Conservation (phyloP, 2,888 invertebrate species). For the Vanessa cardui region DNA sequence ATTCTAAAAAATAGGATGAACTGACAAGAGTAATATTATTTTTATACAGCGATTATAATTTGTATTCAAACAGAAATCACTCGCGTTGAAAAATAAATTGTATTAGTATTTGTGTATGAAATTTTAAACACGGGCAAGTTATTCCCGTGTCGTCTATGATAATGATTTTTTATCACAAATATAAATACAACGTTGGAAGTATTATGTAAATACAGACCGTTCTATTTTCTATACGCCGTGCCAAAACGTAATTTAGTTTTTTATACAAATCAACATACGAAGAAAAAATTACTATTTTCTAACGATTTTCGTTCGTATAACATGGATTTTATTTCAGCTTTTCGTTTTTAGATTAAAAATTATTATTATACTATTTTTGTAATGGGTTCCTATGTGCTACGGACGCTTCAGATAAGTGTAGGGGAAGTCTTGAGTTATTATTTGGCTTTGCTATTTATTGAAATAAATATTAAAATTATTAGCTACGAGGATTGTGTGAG, state of each 20-base stretch:
- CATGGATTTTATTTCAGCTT: neutral
- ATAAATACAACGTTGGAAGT: constrained; percentile 42
- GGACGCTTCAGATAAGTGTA: constrained; percentile 33
- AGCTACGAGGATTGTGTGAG: constrained; percentile 2
- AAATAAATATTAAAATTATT: constrained; percentile 8
- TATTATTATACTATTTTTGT: constrained; percentile 28
- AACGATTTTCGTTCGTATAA: constrained; percentile 2
- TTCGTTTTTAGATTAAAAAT: constrained; percentile 10
- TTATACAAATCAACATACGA: constrained; percentile 37
- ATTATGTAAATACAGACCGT: constrained; percentile 51
- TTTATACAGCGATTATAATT: constrained; percentile 13
- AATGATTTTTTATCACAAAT: constrained; percentile 12
- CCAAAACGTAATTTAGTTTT: constrained; percentile 56
- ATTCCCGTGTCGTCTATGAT: neutral
- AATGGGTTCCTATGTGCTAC: constrained; percentile 39
- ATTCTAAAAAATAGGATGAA: neutral
- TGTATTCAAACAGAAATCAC: constrained; percentile 19
- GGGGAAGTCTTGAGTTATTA: neutral
- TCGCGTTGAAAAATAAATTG: constrained; percentile 22
- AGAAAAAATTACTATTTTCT: constrained; percentile 8
- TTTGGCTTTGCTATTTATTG: constrained; percentile 30
- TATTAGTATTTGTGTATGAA: constrained; percentile 22
- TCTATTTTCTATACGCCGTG: constrained; percentile 67
- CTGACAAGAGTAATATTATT: constrained; percentile 12
- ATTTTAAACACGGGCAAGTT: neutral